Percentiles rank a stretch among this genome's conserved stretches.
Evolutionary conservation across 2,797 vertebrate species (phyloP).

Genomic region (Cyclopterus lumpus): DNA sequence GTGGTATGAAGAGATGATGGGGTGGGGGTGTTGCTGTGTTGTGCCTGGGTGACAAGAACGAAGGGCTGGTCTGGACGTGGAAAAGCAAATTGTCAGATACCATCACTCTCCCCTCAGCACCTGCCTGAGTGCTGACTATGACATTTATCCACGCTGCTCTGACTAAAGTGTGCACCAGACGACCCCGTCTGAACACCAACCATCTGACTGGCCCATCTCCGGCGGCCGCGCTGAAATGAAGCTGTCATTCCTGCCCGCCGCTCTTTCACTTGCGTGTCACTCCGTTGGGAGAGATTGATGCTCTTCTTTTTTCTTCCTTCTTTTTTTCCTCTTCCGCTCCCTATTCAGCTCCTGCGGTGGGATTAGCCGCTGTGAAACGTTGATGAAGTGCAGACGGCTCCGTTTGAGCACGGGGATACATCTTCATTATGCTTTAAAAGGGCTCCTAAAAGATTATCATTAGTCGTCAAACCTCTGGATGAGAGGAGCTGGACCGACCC

Average conservation of each 20-base stretch:
- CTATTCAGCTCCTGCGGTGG: slow-evolving; percentile 51
- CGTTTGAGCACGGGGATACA: slow-evolving; percentile 63
- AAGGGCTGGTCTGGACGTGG: slow-evolving; percentile 44
- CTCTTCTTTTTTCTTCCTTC: slow-evolving; percentile 30
- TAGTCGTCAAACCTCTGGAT: slow-evolving; percentile 62
- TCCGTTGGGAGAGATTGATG: slow-evolving; percentile 62
- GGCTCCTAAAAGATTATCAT: slow-evolving; percentile 71
- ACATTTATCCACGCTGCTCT: slow-evolving; percentile 69
- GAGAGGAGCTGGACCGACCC: slow-evolving; percentile 33
- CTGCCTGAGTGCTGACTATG: slow-evolving; percentile 60
- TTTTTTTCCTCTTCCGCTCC: background rate
- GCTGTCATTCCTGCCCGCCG: slow-evolving; percentile 67
- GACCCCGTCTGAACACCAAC: slow-evolving; percentile 68
- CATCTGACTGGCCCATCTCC: slow-evolving; percentile 60
- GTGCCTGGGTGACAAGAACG: slow-evolving; percentile 18
- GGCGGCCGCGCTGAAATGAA: slow-evolving; percentile 64
- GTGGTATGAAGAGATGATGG: slow-evolving; percentile 24
- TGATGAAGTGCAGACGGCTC: slow-evolving; percentile 75
- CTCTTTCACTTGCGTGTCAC: slow-evolving; percentile 59
- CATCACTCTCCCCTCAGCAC: slow-evolving; percentile 72
- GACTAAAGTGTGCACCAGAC: slow-evolving; percentile 63
- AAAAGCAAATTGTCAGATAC: slow-evolving; percentile 79
- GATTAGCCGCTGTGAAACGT: slow-evolving; percentile 67
- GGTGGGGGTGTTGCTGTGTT: background rate
- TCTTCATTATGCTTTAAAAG: slow-evolving; percentile 74